Conservation (phyloP, 2,113 vertebrate species). For the Telmatochromis sp. region DNA sequence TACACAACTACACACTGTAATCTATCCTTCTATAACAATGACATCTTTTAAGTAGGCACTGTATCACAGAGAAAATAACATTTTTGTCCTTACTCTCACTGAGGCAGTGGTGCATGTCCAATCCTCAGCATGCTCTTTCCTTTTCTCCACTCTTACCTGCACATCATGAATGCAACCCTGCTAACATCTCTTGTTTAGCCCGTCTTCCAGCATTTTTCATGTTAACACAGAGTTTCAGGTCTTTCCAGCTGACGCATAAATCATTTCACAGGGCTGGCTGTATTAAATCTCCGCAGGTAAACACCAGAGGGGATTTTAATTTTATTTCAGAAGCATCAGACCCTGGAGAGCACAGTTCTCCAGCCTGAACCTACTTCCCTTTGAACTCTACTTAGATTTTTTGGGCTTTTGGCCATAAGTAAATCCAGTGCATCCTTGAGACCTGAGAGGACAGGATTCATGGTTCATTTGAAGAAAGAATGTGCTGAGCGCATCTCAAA, state of each 20-base stretch:
- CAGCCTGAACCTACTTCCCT: constrained; percentile 17
- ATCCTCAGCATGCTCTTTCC: background rate
- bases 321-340: constrained; percentile 6
- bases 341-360: background rate
- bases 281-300: constrained; percentile 31
- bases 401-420: constrained; percentile 3
- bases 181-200: background rate
- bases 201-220: background rate
- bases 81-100: background rate
- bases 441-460: constrained; percentile 21
- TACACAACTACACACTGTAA: background rate
- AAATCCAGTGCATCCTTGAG: background rate
- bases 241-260: background rate
- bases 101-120: background rate
- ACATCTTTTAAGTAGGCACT: background rate
- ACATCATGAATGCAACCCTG: background rate
- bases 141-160: background rate
- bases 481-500: background rate
- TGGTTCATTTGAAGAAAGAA: constrained; percentile 49
- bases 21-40: background rate
- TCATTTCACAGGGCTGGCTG: constrained; percentile 7
- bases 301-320: constrained; percentile 44
- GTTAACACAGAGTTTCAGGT: background rate
- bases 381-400: constrained; percentile 47
- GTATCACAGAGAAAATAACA: background rate